Percentiles rank a stretch among this genome's conserved stretches.
Conservation (phyloP, 2,888 invertebrate species). For the Folsomia manolachei region DNA sequence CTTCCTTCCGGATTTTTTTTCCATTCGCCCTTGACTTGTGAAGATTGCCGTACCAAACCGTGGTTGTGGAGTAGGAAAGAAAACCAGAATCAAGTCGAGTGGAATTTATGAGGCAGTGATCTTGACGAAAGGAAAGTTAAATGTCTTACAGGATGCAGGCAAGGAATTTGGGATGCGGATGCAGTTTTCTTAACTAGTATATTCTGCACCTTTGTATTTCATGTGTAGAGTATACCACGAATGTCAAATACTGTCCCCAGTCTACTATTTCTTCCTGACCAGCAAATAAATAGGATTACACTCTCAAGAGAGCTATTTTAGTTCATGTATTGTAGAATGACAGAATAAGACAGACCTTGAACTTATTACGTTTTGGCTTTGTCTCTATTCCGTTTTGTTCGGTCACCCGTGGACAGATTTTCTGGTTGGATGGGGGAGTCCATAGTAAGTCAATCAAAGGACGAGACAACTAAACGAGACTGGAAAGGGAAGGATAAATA, state of each 20-base stretch:
- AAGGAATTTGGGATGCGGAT: not conserved
- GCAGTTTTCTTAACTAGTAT: too few species aligned
- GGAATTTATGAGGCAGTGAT: slow-evolving; percentile 22
- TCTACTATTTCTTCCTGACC: not conserved
- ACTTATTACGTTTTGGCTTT: not conserved
- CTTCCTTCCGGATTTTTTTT: slow-evolving; percentile 1
- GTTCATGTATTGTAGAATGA: not conserved
- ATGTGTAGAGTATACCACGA: not conserved
- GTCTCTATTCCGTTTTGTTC: not conserved
- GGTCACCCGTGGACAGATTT: not conserved
- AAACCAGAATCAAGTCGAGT: not conserved
- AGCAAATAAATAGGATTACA: not conserved
- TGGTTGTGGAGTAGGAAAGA: not conserved
- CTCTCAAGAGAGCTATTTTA: not conserved
- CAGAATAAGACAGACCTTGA: not conserved
- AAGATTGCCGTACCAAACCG: too few species aligned
- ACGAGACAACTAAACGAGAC: not conserved
- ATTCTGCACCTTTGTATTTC: not conserved
- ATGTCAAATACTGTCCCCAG: not conserved
- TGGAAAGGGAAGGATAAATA: not conserved
- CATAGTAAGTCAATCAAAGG: slow-evolving; percentile 22
- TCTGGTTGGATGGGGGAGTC: slow-evolving; percentile 1
- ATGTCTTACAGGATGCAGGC: not conserved
- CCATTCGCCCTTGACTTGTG: not conserved
- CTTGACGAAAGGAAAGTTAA: slow-evolving; percentile 5